These are phyloP conservation scores for Eriosoma lanigerum DNA, from an alignment of 1,140 invertebrate species.

Conservation along the genomic window DNA sequence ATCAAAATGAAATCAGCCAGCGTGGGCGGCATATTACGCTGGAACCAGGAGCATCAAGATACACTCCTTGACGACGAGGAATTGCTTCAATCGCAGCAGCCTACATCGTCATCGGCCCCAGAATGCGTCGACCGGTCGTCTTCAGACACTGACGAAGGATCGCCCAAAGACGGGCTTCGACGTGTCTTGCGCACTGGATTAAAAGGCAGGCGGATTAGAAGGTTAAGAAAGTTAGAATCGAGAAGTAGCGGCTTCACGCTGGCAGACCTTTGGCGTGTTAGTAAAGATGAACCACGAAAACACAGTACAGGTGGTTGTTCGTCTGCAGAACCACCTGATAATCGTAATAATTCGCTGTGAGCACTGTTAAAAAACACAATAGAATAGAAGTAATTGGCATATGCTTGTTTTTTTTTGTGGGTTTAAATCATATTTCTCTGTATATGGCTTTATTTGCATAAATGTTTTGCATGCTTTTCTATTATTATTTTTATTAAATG, in stretches of 20 bases:
- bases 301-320: slow-evolving; percentile 40
- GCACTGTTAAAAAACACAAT: slow-evolving; percentile 27
- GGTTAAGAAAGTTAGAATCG: slow-evolving; percentile 47
- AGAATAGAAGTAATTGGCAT: no score
- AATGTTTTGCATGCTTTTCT: no score
- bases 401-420: no score
- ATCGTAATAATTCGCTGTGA: slow-evolving; percentile 44
- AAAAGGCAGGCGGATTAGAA: slow-evolving; percentile 51
- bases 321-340: slow-evolving; percentile 35
- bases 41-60: slow-evolving; percentile 45
- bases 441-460: no score
- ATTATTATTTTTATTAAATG: no score
- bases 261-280: slow-evolving; percentile 29
- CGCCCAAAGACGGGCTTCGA: slow-evolving; percentile 10
- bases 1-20: slow-evolving; percentile 53
- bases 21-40: slow-evolving; percentile 13
- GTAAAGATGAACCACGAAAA: slow-evolving; percentile 7
- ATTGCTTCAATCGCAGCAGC: background rate
- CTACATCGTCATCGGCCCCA: background rate
- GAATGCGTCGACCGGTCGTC: background rate
- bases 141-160: background rate
- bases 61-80: slow-evolving; percentile 34
- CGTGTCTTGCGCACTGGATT: slow-evolving; percentile 34
- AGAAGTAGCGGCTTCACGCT: slow-evolving; percentile 40
- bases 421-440: no score